Conservation (phyloP, 2,113 vertebrate species). For the Tychaedon coryphoeus region DNA sequence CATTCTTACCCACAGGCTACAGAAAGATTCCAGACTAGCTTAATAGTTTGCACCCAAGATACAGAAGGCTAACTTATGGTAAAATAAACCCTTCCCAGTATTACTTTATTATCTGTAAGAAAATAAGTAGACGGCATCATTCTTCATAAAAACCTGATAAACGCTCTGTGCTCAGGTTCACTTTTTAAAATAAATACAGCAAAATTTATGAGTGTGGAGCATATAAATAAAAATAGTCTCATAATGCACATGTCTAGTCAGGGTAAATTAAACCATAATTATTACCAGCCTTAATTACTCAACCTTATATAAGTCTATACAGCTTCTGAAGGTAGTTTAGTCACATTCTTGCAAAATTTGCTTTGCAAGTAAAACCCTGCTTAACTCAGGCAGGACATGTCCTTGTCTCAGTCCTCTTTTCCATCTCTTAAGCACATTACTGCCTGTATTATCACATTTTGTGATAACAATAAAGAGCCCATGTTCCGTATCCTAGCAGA, state of each 20-base stretch:
- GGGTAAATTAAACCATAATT: background rate
- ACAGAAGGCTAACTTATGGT: background rate
- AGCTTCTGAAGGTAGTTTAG: background rate
- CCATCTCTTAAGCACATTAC: background rate
- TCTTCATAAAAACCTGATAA: background rate
- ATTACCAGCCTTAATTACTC: background rate
- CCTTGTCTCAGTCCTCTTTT: constrained; percentile 30
- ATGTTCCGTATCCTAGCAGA: background rate
- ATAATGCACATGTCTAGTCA: background rate
- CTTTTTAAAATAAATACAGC: background rate
- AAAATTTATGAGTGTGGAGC: background rate
- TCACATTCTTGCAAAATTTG: background rate
- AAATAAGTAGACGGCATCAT: background rate
- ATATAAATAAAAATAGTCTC: background rate
- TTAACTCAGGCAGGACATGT: background rate
- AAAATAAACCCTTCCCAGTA: background rate
- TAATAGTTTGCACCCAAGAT: background rate
- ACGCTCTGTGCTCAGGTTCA: accelerated
- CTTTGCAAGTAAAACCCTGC: background rate
- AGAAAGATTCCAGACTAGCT: background rate
- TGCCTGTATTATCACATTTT: background rate
- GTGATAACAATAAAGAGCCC: background rate
- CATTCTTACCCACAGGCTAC: background rate
- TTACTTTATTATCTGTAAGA: background rate
- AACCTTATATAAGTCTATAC: background rate